These are phyloP conservation scores for Blera fallax DNA, from an alignment of 2,888 invertebrate genomes.

Conservation along the genomic window DNA sequence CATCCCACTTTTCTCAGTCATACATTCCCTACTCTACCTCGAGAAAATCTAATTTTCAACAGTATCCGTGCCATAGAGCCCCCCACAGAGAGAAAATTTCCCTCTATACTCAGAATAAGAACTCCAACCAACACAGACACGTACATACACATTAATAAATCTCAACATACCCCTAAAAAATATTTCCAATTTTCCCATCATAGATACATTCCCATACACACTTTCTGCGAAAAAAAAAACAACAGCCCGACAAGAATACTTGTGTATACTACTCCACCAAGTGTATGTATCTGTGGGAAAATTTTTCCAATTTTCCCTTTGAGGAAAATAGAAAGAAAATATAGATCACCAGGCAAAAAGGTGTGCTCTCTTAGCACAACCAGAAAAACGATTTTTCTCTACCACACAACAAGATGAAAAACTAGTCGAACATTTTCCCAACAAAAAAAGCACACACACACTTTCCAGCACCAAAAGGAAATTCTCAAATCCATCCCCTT, in stretches of 20 bases:
- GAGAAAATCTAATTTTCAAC: constrained; percentile 28
- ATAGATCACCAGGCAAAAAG: constrained; percentile 68
- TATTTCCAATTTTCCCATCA: constrained; percentile 38
- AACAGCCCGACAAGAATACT: constrained; percentile 18
- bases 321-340: constrained; percentile 49
- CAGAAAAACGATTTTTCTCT: constrained; percentile 66
- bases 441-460: constrained; percentile 30
- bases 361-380: constrained; percentile 62
- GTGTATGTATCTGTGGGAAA: constrained; percentile 65
- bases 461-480: constrained; percentile 49
- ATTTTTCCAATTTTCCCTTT: constrained; percentile 41
- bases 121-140: background rate
- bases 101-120: constrained; percentile 1
- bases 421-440: constrained; percentile 61
- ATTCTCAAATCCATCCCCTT: constrained; percentile 52
- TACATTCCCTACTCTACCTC: background rate
- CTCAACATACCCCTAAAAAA: background rate
- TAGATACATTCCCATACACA: constrained; percentile 39
- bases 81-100: constrained; percentile 45
- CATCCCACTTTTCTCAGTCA: background rate
- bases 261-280: constrained; percentile 15
- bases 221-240: constrained; percentile 21
- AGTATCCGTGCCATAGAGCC: constrained; percentile 32
- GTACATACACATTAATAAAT: background rate
- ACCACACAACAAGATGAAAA: constrained; percentile 53